Evolutionary conservation across 1,140 invertebrate species (phyloP).

Genomic region (Arion vulgaris): DNA sequence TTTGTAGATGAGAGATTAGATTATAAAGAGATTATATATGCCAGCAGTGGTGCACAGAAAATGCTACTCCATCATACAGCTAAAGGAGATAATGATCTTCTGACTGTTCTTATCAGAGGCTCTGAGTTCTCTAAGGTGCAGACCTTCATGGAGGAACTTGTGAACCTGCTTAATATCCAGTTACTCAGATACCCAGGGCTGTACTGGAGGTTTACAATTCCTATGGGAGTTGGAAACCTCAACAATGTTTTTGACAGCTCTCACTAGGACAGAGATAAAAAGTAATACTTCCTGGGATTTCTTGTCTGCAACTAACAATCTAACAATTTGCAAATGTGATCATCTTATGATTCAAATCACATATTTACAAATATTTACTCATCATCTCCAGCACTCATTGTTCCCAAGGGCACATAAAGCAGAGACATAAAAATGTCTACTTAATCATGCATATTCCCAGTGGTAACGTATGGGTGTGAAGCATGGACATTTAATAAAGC

Average conservation of each 20-base stretch:
- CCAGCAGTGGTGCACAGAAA: slow-evolving; percentile 55
- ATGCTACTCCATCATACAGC: slow-evolving; percentile 45
- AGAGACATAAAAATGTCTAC: no score
- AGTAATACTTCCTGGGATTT: no score
- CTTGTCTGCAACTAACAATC: no score
- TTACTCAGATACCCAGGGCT: slow-evolving; percentile 54
- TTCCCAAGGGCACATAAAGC: no score
- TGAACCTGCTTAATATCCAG: slow-evolving; percentile 52
- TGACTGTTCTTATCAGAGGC: slow-evolving; percentile 43
- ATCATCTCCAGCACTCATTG: no score
- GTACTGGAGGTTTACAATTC: slow-evolving; percentile 58
- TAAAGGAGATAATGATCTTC: slow-evolving; percentile 9
- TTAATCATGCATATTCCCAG: no score
- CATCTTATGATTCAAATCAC: no score
- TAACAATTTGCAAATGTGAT: no score
- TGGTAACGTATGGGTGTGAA: no score
- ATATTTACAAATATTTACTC: no score
- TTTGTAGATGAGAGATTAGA: slow-evolving; percentile 60
- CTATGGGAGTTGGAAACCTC: slow-evolving; percentile 26
- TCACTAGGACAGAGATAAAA: not conserved
- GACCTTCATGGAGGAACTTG: slow-evolving; percentile 49
- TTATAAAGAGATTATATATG: slow-evolving; percentile 65
- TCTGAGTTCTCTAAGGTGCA: slow-evolving; percentile 40
- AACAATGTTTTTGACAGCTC: not conserved
- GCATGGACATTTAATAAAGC: no score